Evolutionary conservation across 2,797 vertebrate species (phyloP), one percentile per base, ranked within the genome.

Genomic region (Lutjanus argentimaculatus): DNA sequence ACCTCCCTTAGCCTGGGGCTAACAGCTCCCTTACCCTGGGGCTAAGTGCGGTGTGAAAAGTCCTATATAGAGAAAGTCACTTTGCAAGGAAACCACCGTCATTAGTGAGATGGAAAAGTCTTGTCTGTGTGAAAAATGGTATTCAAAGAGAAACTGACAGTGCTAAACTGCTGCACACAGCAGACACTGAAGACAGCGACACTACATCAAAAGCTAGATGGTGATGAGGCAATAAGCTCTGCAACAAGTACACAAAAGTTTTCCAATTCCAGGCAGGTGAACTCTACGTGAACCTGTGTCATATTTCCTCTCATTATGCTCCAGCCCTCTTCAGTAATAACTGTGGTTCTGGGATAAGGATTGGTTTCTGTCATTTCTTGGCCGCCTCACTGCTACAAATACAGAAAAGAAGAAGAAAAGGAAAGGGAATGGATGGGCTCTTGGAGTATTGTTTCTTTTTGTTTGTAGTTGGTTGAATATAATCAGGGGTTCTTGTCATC

Each of bases 241-340:
- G 45, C 49, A 74, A 56, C 48, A 75, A 73, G 63, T 70, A 68
- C 56, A 49, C 68, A 67, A 48, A 65, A 8, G 43, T 42, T 83
- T 79, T 72, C 16, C 46, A 76, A 55, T 76, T 72, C 14, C 42
- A 74, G 30, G 56, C 61, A 76, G 88, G 77, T 67, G 66, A 89
- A 86, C 88, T 85, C 69, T 61, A 14, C 7, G 8, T 82, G 85
- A 89, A 88, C 86, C 21, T 62, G 85, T 79, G 8, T 88, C 82
- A 53, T 62, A 71, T 80, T 82, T 85, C 79, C 67, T 73, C 72
- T 75, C 40, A 55, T 82, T 78, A 55, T 36, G 66, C 11, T 17
- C 25, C 6, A 30, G 65, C 66, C 53, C 25, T 65, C 69, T 17
- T 49, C 25, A 62, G 52, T 64, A 65, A 70, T 36, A 67, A 56